A percentile compares a stretch with the other conserved stretches of the same genome.
These are phyloP conservation scores for Anguilla japonica DNA, from an alignment of 2,113 vertebrate species.

Conservation along the genomic window DNA sequence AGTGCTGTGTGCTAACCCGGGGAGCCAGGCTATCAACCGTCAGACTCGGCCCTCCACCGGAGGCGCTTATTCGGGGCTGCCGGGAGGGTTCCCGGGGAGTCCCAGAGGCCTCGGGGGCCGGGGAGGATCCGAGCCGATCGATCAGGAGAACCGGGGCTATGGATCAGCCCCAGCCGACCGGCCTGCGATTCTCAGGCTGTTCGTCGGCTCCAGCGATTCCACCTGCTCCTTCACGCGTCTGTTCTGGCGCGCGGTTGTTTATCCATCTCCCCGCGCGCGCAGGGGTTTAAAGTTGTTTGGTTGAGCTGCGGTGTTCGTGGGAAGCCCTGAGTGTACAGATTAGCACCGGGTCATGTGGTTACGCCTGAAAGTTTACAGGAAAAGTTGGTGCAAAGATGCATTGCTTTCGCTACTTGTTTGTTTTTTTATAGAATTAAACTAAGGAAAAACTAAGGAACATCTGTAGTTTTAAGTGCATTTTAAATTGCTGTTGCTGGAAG, in stretches of 20 bases:
- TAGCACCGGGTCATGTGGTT: neutral
- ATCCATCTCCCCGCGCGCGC: neutral
- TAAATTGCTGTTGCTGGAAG: neutral
- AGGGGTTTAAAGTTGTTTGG: neutral
- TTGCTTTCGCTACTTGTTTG: neutral
- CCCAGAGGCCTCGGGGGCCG: slow-evolving; percentile 22
- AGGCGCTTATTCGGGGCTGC: slow-evolving; percentile 8
- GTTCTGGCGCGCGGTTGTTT: slow-evolving; percentile 2
- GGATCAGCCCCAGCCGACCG: slow-evolving; percentile 26
- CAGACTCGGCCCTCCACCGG: slow-evolving; percentile 14
- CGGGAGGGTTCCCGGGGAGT: slow-evolving; percentile 25
- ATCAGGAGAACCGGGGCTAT: slow-evolving; percentile 33
- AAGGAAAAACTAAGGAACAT: neutral
- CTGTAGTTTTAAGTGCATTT: neutral
- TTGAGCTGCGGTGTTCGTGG: neutral
- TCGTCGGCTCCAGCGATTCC: neutral
- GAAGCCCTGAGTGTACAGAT: neutral
- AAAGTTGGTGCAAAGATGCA: neutral
- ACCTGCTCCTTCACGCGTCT: neutral
- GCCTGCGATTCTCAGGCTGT: neutral
- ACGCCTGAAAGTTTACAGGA: neutral
- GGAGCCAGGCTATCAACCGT: slow-evolving; percentile 20
- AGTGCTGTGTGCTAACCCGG: slow-evolving; percentile 22
- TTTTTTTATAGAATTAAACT: neutral
- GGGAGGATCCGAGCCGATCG: slow-evolving; percentile 32